phyloP scores from a whole-genome alignment of 2,888 invertebrate genomes.

The Entomobrya multifasciata region DNA sequence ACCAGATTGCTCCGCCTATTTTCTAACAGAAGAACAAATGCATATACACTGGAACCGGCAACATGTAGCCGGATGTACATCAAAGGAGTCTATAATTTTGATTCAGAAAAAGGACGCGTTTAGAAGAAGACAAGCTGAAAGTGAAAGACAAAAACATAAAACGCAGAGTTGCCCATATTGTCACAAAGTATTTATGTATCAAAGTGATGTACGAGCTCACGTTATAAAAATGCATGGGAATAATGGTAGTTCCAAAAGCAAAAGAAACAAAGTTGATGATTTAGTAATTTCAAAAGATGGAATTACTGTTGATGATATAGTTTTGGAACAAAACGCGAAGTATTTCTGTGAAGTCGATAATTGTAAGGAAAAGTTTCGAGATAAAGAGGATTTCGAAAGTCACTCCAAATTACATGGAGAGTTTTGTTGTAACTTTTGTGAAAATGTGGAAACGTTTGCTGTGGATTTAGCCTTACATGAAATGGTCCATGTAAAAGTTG shows the following conservation, averaged over 20 bases:
- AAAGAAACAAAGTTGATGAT: no score
- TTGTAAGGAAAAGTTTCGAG: background rate
- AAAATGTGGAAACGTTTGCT: background rate
- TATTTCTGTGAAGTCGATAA: background rate
- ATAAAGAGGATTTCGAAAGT: background rate
- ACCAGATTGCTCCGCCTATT: background rate
- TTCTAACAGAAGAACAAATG: background rate
- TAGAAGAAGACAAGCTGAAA: background rate
- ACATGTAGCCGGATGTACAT: no score
- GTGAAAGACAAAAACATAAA: background rate
- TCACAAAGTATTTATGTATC: background rate
- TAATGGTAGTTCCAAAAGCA: no score
- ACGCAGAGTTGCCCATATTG: background rate
- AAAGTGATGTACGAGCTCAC: background rate
- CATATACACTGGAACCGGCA: background rate
- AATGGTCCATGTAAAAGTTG: no score
- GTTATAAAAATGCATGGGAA: no score
- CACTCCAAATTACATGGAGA: background rate
- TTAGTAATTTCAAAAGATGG: background rate
- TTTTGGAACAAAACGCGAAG: background rate
- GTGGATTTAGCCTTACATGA: slow-evolving; percentile 6
- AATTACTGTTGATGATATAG: background rate
- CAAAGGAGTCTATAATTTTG: background rate
- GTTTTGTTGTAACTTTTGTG: background rate
- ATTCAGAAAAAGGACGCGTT: background rate